These are phyloP conservation scores for Lottia scabra DNA, from an alignment of 2,888 invertebrate species.

Conservation along the genomic window DNA sequence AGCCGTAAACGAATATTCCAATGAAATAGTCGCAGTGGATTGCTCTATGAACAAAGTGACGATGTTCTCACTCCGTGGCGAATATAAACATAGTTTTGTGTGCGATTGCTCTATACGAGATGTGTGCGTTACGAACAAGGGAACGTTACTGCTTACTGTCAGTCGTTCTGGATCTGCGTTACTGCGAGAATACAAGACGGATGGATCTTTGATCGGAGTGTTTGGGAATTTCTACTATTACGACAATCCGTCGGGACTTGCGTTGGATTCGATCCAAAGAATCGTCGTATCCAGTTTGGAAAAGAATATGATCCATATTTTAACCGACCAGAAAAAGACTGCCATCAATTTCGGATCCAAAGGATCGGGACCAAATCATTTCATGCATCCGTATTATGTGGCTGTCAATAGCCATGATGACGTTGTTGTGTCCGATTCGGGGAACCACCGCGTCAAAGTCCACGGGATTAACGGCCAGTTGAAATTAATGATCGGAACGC, in stretches of 20 bases:
- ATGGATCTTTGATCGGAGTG: slow-evolving; percentile 36
- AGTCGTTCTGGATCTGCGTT: slow-evolving; percentile 40
- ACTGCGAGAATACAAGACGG: slow-evolving; percentile 40
- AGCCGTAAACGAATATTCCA: slow-evolving; percentile 34
- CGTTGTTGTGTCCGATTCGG: slow-evolving; percentile 52
- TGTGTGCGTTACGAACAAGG: slow-evolving; percentile 37
- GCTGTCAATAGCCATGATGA: slow-evolving; percentile 43
- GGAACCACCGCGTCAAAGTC: slow-evolving; percentile 53
- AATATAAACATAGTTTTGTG: slow-evolving; percentile 36
- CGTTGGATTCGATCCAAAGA: slow-evolving; percentile 36
- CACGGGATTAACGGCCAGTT: slow-evolving; percentile 48
- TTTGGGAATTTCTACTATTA: slow-evolving; percentile 46
- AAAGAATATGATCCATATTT: slow-evolving; percentile 42
- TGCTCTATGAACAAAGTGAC: slow-evolving; percentile 41
- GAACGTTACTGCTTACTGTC: slow-evolving; percentile 41
- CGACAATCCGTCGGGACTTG: slow-evolving; percentile 49
- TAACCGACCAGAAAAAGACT: slow-evolving; percentile 44
- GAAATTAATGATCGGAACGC: slow-evolving; percentile 38
- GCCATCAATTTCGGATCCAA: slow-evolving; percentile 48
- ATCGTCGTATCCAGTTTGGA: slow-evolving; percentile 49
- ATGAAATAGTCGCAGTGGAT: slow-evolving; percentile 42
- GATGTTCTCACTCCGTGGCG: slow-evolving; percentile 38
- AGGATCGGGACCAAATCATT: slow-evolving; percentile 45
- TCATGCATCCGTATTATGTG: slow-evolving; percentile 47
- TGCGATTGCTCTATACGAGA: slow-evolving; percentile 50